Conservation (phyloP, 2,888 invertebrate genomes). For the Plemyria rubiginata region DNA sequence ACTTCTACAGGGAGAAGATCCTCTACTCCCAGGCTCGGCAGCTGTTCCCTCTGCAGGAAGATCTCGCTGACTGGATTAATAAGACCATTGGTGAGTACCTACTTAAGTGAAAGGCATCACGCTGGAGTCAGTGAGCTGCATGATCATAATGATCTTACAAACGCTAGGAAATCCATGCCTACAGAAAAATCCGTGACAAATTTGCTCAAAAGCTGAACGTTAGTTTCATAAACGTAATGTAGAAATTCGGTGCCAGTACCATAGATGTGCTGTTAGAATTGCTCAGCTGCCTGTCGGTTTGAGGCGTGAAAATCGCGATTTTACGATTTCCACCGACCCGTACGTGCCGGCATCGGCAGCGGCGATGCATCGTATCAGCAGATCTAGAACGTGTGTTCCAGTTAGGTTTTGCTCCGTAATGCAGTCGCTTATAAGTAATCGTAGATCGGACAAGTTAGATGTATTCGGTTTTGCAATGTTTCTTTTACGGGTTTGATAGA, state of each 20-base stretch:
- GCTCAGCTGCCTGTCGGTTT: constrained; percentile 24
- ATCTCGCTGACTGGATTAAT: constrained; percentile 95
- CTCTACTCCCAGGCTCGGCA: constrained; percentile 91
- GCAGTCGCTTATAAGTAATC: constrained; percentile 18
- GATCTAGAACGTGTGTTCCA: constrained; percentile 25
- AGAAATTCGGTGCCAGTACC: constrained; percentile 30
- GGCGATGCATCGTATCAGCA: constrained; percentile 9
- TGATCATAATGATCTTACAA: too few relatives aligned
- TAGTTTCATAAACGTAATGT: constrained; percentile 31
- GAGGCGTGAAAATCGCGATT: constrained; percentile 60
- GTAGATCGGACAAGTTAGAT: constrained; percentile 15
- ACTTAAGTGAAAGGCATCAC: too few relatives aligned
- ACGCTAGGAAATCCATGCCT: neutral
- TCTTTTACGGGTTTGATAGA: constrained; percentile 20
- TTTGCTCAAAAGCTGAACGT: constrained; percentile 20
- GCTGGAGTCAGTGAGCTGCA: too few relatives aligned
- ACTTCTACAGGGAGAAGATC: constrained; percentile 89
- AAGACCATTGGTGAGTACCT: constrained; percentile 90
- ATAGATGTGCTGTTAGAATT: constrained; percentile 14
- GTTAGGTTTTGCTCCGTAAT: constrained; percentile 25
- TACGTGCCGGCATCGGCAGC: constrained; percentile 13
- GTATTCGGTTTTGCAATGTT: constrained; percentile 32
- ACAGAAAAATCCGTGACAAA: constrained; percentile 24
- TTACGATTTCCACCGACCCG: constrained; percentile 62
- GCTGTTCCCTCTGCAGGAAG: constrained; percentile 93